phyloP scores from a whole-genome alignment of 2,797 vertebrate genomes.

The Alectoris magna region DNA sequence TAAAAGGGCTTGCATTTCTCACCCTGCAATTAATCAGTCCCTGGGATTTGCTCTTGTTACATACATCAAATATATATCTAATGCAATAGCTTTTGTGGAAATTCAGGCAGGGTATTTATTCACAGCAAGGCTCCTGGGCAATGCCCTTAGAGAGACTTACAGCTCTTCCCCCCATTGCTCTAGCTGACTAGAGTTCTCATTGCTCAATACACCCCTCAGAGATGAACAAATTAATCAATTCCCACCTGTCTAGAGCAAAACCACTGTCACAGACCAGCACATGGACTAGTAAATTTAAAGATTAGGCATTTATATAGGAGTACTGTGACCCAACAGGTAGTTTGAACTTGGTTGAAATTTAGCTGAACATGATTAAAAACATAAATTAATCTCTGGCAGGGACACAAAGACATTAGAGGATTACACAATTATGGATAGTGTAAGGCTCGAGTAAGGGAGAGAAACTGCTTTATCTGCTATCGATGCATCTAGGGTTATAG shows the following conservation, averaged over 20 bases:
- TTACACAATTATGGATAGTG: neutral
- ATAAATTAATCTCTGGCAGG: neutral
- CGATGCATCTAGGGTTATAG: neutral
- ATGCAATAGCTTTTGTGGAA: slow-evolving; percentile 13
- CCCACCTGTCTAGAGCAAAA: neutral
- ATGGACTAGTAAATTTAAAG: neutral
- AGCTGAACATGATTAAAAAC: slow-evolving; percentile 4
- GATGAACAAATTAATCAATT: slow-evolving; percentile 37
- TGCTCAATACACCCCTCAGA: neutral
- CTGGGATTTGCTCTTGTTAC: neutral
- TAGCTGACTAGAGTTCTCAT: slow-evolving; percentile 5
- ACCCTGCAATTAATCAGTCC: slow-evolving; percentile 25
- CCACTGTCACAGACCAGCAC: neutral
- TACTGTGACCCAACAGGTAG: neutral
- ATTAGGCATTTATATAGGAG: slow-evolving; percentile 1
- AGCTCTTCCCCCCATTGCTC: neutral
- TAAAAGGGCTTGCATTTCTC: slow-evolving; percentile 11
- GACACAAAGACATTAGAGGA: neutral
- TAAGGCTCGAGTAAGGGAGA: neutral
- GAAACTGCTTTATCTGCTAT: neutral
- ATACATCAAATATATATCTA: slow-evolving; percentile 7
- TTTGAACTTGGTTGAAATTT: slow-evolving; percentile 13
- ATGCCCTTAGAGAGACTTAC: slow-evolving; percentile 13
- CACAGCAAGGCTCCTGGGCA: neutral
- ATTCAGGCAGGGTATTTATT: slow-evolving; percentile 11